Evolutionary conservation across 2,113 vertebrate species (phyloP).

Genomic region (Silurus glanis): DNA sequence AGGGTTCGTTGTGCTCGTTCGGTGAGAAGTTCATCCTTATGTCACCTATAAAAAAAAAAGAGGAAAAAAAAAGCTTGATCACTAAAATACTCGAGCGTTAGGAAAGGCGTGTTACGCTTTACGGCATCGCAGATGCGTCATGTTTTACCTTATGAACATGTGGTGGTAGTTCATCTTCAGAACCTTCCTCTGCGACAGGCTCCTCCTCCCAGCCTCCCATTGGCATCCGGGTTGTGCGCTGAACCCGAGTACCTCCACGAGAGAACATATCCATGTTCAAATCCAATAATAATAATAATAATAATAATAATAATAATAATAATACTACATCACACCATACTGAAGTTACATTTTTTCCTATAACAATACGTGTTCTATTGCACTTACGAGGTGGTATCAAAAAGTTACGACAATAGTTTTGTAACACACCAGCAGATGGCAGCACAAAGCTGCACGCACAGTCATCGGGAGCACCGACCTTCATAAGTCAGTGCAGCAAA

Average conservation of each 20-base stretch:
- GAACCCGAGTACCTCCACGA: slow-evolving; percentile 64
- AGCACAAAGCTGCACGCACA: too few species aligned
- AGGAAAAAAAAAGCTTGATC: neutral
- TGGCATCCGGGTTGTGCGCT: slow-evolving; percentile 82
- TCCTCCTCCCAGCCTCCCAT: slow-evolving; percentile 95
- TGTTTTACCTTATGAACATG: slow-evolving; percentile 84
- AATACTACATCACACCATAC: neutral
- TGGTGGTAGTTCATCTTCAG: slow-evolving; percentile 90
- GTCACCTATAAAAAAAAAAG: slow-evolving; percentile 29
- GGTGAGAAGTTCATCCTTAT: neutral
- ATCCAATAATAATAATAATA: neutral
- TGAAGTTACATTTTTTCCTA: neutral
- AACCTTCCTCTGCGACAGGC: slow-evolving; percentile 87
- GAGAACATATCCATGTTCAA: neutral
- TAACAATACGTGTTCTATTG: neutral
- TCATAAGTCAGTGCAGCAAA: too few species aligned
- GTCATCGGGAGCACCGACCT: too few species aligned
- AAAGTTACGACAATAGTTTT: too few species aligned
- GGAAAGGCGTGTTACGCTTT: neutral
- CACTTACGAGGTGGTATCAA: too few species aligned
- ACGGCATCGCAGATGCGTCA: neutral
- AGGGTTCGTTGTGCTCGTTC: too few species aligned
- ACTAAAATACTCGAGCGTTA: neutral
- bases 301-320: too few species aligned
- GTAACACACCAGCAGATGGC: too few species aligned